Evolutionary conservation across 2,888 invertebrate genomes (phyloP).

Genomic region (Ornithoptera priamus): DNA sequence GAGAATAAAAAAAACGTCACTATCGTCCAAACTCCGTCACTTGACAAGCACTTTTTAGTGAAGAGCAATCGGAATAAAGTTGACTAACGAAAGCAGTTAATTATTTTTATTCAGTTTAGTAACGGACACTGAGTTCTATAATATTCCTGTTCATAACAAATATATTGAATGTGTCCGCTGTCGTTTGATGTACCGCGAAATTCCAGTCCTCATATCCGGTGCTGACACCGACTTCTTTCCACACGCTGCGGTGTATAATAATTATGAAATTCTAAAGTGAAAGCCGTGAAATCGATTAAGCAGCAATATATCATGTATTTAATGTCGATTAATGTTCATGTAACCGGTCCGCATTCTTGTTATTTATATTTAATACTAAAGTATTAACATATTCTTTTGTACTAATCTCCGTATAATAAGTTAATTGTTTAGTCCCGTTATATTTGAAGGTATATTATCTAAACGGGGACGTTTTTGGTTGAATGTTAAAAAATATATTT

Average conservation of each 20-base stretch:
- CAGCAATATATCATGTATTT: neutral
- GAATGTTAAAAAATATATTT: too few species aligned
- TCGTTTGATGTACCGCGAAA: slow-evolving; percentile 2
- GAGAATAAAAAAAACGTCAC: too few species aligned
- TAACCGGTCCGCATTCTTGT: too few species aligned
- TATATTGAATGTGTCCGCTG: slow-evolving; percentile 8
- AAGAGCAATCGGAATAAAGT: too few species aligned
- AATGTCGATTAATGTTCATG: neutral
- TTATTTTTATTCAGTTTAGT: too few species aligned
- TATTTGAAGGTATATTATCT: neutral
- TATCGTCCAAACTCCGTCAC: too few species aligned
- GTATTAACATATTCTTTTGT: too few species aligned
- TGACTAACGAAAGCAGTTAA: too few species aligned
- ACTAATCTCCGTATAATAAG: too few species aligned
- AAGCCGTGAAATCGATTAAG: slow-evolving; percentile 1
- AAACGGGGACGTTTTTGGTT: too few species aligned
- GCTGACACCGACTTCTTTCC: neutral
- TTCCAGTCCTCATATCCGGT: neutral
- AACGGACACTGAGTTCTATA: neutral
- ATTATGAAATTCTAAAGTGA: slow-evolving; percentile 1
- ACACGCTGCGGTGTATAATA: neutral
- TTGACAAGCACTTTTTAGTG: too few species aligned
- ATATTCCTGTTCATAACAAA: neutral
- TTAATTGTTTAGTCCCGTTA: neutral
- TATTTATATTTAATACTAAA: too few species aligned